Conservation (phyloP, 2,113 vertebrate species). For the Apeltes quadracus region DNA sequence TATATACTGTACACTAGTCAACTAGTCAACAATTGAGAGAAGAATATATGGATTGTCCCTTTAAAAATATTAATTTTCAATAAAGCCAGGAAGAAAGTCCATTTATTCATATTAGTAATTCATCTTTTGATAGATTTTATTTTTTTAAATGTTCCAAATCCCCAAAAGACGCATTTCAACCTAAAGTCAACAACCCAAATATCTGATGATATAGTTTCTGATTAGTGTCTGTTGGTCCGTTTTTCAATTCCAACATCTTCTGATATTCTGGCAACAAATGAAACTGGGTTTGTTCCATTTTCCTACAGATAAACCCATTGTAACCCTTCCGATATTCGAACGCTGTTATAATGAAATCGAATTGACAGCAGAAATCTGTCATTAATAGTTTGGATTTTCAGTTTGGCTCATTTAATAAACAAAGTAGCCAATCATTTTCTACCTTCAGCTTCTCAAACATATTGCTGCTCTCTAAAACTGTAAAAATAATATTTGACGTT, state of each 20-base stretch:
- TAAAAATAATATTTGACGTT: neutral
- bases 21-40: neutral
- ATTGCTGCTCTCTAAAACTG: neutral
- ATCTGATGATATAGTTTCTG: neutral
- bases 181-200: neutral
- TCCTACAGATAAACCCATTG: neutral
- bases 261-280: neutral
- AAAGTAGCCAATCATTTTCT: neutral
- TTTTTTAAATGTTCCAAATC: neutral
- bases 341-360: neutral
- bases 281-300: neutral
- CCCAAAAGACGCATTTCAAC: neutral
- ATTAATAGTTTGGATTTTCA: neutral
- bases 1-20: neutral
- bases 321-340: neutral
- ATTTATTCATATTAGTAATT: neutral
- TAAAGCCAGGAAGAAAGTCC: neutral
- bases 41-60: neutral
- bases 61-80: neutral
- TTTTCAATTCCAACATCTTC: neutral
- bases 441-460: neutral
- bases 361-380: neutral
- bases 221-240: neutral
- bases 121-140: neutral
- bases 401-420: neutral